phyloP scores from a whole-genome alignment of 2,888 invertebrate genomes.

The Ceraclea dissimilis region DNA sequence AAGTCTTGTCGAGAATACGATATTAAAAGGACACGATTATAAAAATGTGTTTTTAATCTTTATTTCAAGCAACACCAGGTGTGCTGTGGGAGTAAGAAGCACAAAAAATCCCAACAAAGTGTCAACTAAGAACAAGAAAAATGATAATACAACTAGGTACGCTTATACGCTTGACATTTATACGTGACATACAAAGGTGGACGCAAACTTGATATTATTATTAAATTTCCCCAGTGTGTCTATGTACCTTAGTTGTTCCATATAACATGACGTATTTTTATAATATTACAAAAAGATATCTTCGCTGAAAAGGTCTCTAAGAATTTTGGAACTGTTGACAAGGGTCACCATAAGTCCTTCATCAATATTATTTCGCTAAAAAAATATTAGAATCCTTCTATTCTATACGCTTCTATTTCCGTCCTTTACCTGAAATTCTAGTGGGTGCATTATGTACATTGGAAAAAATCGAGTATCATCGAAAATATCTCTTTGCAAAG shows the following conservation, averaged over 20 bases:
- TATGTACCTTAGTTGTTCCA: too few species aligned
- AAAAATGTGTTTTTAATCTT: too few species aligned
- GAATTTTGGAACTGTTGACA: neutral
- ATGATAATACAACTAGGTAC: neutral
- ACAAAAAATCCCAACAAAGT: neutral
- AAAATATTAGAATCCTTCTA: neutral
- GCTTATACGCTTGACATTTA: neutral
- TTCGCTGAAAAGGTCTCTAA: neutral
- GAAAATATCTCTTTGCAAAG: too few species aligned
- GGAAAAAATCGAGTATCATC: too few species aligned
- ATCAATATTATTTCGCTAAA: neutral
- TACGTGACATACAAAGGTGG: neutral
- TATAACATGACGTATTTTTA: neutral
- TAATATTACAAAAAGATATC: slow-evolving; percentile 2
- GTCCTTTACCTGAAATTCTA: too few species aligned
- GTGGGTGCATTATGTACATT: too few species aligned
- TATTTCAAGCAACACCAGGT: neutral
- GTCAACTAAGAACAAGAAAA: neutral
- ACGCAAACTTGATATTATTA: too few species aligned
- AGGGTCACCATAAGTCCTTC: neutral
- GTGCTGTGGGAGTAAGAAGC: neutral
- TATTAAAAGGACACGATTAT: too few species aligned
- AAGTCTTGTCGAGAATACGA: too few species aligned
- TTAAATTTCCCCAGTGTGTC: too few species aligned
- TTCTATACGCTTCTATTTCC: too few species aligned